Evolutionary conservation across 1,140 invertebrate genomes (phyloP).

Genomic region (Drosophila pseudoananassae): DNA sequence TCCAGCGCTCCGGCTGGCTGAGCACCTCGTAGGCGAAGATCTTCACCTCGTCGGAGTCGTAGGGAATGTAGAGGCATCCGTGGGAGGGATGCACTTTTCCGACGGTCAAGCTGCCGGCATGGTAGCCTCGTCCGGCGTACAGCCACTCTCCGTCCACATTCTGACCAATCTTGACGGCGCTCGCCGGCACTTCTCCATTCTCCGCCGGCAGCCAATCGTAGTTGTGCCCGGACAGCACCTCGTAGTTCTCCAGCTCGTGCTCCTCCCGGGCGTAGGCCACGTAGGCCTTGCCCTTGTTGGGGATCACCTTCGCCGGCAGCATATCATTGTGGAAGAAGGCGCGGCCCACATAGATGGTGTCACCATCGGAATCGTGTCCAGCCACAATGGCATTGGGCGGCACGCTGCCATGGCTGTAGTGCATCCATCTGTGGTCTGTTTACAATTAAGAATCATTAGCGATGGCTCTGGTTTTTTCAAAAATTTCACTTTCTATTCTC

Average conservation of each 20-base stretch:
- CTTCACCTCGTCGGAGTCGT: slow-evolving; percentile 87
- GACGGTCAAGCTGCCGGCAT: slow-evolving; percentile 88
- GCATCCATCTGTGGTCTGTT: slow-evolving; percentile 65
- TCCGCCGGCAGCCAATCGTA: slow-evolving; percentile 85
- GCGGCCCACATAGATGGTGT: slow-evolving; percentile 90
- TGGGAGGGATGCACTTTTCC: slow-evolving; percentile 91
- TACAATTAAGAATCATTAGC: neutral
- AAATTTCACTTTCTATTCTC: neutral
- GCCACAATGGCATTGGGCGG: slow-evolving; percentile 87
- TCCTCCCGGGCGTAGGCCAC: slow-evolving; percentile 67
- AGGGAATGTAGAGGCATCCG: slow-evolving; percentile 89
- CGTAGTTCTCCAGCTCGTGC: slow-evolving; percentile 66
- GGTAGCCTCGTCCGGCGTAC: slow-evolving; percentile 87
- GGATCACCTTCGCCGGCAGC: slow-evolving; percentile 91
- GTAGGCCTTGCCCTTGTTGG: slow-evolving; percentile 83
- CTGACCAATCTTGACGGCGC: slow-evolving; percentile 86
- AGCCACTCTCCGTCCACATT: slow-evolving; percentile 87
- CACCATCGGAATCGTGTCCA: slow-evolving; percentile 89
- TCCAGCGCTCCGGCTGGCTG: slow-evolving; percentile 57
- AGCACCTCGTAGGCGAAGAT: slow-evolving; percentile 73
- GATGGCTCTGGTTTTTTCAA: no score
- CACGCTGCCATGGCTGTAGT: slow-evolving; percentile 59
- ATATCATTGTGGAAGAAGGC: slow-evolving; percentile 89
- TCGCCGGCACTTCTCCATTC: slow-evolving; percentile 85
- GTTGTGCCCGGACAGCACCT: slow-evolving; percentile 84